Evolutionary conservation across 2,888 invertebrate genomes (phyloP), one percentile per base, ranked within the genome.

Genomic region (Drosophila nr. perissopoda): DNA sequence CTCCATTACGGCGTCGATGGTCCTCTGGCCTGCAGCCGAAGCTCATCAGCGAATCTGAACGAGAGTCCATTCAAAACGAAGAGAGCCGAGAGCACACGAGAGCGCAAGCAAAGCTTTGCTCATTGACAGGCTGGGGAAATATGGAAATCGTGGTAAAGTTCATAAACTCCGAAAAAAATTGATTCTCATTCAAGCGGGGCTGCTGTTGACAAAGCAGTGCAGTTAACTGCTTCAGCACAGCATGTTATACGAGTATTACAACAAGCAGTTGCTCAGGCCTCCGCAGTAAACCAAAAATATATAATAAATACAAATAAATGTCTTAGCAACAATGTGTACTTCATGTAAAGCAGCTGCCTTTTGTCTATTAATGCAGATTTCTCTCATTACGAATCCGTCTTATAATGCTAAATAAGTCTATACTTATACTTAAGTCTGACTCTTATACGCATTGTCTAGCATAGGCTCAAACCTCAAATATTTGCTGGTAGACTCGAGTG

Each of bases 111-210:
- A 62, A 66, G 71, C 71, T 79, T 79, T 63, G 42, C 57, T 56
- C 60, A 75, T 76, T 33, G 42, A 48, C 5, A 4, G 18, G 0
- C 21, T 58, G 83, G 88, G 59, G 83, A 36, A 74, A 48, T 57
- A 10, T 8, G 4, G 4, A 25, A 46, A 46, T 27, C 36, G 10
- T 53, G 51, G 40, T 46, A 40, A 74, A 64, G 54, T 36, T 76
- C 1, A 0, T 3, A 11, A 2, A 61, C 7, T 76, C 78, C 78
- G 76, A 73, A 76, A 52, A 11, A 46, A 51, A 38, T n/a, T 46
- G 38, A 11, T 16, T 3, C n/a, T 2, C 5, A 3, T 13, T 18
- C 8, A 46, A 25, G 10, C 10, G 18, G 25, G 27, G 59, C 16
- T 16, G 34, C 16, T 46, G 54, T 54, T 16, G 0, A 3, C 10